These are phyloP conservation scores for Drosophila nigromelanica DNA, from an alignment of 1,140 invertebrate species.

Conservation along the genomic window DNA sequence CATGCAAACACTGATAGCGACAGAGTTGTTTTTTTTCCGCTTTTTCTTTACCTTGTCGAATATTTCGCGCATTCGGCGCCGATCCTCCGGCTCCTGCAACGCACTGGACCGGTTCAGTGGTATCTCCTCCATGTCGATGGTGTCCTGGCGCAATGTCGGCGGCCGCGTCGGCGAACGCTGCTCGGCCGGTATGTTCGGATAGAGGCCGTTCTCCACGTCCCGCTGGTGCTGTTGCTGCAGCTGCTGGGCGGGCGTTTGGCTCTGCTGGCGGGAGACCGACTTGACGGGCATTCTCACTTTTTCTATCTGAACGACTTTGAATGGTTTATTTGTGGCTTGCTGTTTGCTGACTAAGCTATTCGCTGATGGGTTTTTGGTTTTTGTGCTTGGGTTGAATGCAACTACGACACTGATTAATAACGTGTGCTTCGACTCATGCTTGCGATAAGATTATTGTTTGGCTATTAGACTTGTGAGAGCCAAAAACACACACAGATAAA, in stretches of 20 bases:
- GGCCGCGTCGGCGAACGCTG: constrained; percentile 57
- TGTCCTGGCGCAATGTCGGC: constrained; percentile 73
- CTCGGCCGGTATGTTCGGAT: constrained; percentile 70
- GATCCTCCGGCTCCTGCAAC: constrained; percentile 69
- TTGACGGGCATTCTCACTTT: constrained; percentile 56
- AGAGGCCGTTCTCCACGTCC: constrained; percentile 75
- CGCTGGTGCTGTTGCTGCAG: constrained; percentile 67
- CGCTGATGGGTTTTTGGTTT: constrained; percentile 8
- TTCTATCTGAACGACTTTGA: constrained; percentile 8
- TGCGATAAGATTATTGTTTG: constrained; percentile 67
- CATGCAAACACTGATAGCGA: not conserved
- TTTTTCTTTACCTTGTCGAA: constrained; percentile 66
- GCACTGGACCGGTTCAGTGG: constrained; percentile 63
- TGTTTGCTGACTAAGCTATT: not conserved
- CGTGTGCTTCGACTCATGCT: constrained; percentile 58
- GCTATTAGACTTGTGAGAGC: constrained; percentile 38
- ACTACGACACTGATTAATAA: constrained; percentile 46
- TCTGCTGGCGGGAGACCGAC: constrained; percentile 63
- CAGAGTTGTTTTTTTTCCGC: not conserved
- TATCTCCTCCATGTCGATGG: constrained; percentile 79
- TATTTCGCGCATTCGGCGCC: constrained; percentile 63
- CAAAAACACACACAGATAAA: not conserved
- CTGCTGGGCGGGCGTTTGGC: constrained; percentile 71
- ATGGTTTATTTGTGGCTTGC: not conserved
- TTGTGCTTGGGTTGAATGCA: constrained; percentile 5